Evolutionary conservation across 2,797 vertebrate genomes (phyloP), one percentile per base, ranked within the genome.

Genomic region (Bradypodion pumilum): DNA sequence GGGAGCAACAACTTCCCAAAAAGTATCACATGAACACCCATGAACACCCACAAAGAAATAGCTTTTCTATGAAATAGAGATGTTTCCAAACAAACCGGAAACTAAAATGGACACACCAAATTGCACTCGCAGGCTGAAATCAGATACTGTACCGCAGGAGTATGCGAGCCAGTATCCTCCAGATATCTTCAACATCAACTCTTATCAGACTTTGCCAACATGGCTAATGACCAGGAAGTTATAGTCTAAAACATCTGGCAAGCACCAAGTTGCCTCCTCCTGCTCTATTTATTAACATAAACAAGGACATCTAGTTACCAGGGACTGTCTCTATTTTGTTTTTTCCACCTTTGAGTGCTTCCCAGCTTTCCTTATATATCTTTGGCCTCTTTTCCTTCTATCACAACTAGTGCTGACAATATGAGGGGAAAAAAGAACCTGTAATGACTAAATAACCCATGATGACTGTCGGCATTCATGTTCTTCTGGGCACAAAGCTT

Each of bases 1-100:
- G 13, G 16, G 10, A 59, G 68, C 59, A 12, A 27, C 60, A n/a
- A 82, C 90, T 93, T 94, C 92, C 91, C 82, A 65, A 88, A 88
- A 91, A 89, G 89, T 87, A 88, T 92, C 87, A 87, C 0, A 0
- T 82, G 89, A 29, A 63, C 42, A 85, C 63, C 46, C 0, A 0
- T 82, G 89, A 29, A 63, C 42, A 85, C 63, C 46, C 0, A 0
- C 66, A 80, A 85, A 65, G 44, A 4, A 66, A 0, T 1, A 52
- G 49, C 72, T 9, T 37, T 82, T 37, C 25, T 3, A 0, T 23
- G 37, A 46, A 90, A 23, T 60, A 66, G n/a, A 0, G 0, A 63
- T 59, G 25, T 46, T 66, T 42, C 12, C 19, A 59, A 66, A 19
- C 5, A 46, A 83, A 46, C 4, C 49, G 15, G 59, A 42, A 78